These are phyloP conservation scores for Nomada fucata DNA, from an alignment of 2,888 invertebrate species.

Conservation along the genomic window DNA sequence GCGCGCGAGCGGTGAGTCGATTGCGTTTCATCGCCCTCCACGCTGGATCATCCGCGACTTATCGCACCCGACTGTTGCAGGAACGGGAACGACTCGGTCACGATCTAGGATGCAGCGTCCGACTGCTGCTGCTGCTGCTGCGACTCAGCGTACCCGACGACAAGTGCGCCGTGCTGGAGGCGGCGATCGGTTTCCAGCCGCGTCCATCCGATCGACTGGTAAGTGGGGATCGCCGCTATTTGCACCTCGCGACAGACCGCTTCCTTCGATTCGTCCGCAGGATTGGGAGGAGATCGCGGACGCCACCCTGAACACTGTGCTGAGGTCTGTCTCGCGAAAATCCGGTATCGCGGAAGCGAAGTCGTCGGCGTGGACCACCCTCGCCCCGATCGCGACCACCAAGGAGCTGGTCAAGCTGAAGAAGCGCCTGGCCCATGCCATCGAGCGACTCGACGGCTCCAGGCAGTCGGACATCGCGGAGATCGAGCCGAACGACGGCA, in stretches of 20 bases:
- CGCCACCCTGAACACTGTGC: slow-evolving; percentile 87
- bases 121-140: slow-evolving; percentile 74
- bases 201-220: slow-evolving; percentile 77
- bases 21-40: background rate
- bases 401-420: slow-evolving; percentile 77
- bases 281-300: slow-evolving; percentile 93
- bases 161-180: slow-evolving; percentile 76
- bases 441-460: slow-evolving; percentile 73
- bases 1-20: slow-evolving; percentile 74
- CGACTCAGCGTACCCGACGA: slow-evolving; percentile 75
- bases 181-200: slow-evolving; percentile 78
- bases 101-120: slow-evolving; percentile 72
- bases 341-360: slow-evolving; percentile 81
- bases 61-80: slow-evolving; percentile 61
- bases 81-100: slow-evolving; percentile 75
- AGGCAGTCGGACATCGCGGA: slow-evolving; percentile 71
- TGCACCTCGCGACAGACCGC: background rate
- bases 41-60: no score
- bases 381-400: slow-evolving; percentile 77
- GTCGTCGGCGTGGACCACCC: slow-evolving; percentile 83
- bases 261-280: slow-evolving; percentile 81
- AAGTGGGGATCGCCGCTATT: slow-evolving; percentile 50
- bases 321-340: slow-evolving; percentile 88
- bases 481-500: slow-evolving; percentile 59
- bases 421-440: slow-evolving; percentile 76